A percentile compares a stretch with the other conserved stretches of the same genome.
phyloP scores from a whole-genome alignment of 2,113 vertebrate genomes.

The Sphyrna mokarran region DNA sequence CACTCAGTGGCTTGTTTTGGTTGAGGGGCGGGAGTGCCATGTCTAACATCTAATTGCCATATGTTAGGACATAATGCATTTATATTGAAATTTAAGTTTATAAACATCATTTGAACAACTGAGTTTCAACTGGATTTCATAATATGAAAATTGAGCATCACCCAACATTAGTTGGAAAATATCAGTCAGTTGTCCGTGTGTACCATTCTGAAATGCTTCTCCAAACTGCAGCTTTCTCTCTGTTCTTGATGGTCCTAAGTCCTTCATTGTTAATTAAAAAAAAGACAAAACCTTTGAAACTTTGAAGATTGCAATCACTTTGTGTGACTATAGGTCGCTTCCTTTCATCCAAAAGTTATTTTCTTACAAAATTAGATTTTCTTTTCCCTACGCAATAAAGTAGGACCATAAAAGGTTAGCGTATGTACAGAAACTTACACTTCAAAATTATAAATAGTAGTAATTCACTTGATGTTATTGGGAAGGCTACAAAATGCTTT shows the following conservation, averaged over 20 bases:
- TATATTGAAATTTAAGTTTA: neutral
- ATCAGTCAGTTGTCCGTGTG: neutral
- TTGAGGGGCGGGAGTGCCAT: neutral
- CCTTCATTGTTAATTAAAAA: neutral
- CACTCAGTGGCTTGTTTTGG: neutral
- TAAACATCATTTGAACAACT: neutral
- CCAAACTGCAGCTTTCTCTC: neutral
- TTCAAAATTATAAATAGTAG: constrained; percentile 77
- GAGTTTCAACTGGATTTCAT: neutral
- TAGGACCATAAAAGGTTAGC: constrained; percentile 57
- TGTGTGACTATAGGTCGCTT: constrained; percentile 38
- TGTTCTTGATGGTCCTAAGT: neutral
- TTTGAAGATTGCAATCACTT: constrained; percentile 2
- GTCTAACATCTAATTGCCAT: neutral
- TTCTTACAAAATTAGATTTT: constrained; percentile 52
- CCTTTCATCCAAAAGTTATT: constrained; percentile 46
- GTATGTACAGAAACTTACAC: constrained; percentile 64
- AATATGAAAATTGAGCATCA: neutral
- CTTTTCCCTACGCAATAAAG: constrained; percentile 53
- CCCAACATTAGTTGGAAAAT: neutral
- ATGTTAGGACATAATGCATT: neutral
- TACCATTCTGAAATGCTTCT: neutral
- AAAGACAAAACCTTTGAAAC: neutral
- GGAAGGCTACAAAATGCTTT: constrained; percentile 53
- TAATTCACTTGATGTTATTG: constrained; percentile 51